Conservation (phyloP, 2,113 vertebrate species). For the Chloropsis cyanopogon region DNA sequence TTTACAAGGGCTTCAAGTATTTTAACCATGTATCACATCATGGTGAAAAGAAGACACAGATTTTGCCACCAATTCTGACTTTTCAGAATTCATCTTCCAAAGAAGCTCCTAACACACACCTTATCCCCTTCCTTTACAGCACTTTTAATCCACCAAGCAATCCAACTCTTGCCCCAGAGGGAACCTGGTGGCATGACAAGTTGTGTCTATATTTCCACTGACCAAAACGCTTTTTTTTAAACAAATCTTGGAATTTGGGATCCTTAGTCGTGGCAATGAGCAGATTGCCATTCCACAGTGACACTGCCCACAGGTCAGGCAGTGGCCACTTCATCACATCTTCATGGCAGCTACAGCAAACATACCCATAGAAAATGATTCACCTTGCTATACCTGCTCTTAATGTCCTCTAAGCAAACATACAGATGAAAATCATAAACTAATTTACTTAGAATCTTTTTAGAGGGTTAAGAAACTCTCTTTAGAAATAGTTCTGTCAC, state of each 20-base stretch:
- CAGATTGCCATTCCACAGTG: neutral
- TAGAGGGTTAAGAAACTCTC: neutral
- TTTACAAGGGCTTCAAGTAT: neutral
- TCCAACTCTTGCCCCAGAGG: neutral
- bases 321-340: neutral
- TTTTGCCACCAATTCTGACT: neutral
- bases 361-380: neutral
- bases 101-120: neutral
- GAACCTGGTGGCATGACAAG: accelerated
- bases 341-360: neutral
- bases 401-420: neutral
- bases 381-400: neutral
- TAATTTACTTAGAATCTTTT: neutral
- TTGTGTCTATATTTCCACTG: neutral
- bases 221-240: neutral
- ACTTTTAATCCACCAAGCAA: neutral
- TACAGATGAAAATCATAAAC: neutral
- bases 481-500: neutral
- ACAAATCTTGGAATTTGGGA: neutral
- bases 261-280: neutral
- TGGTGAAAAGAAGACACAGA: neutral
- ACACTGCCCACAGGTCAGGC: neutral
- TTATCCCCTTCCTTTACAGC: neutral
- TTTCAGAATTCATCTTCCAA: neutral
- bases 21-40: neutral